Evolutionary conservation across 2,797 vertebrate species (phyloP), one percentile per base, ranked within the genome.

Genomic region (Falco novaeseelandiae): DNA sequence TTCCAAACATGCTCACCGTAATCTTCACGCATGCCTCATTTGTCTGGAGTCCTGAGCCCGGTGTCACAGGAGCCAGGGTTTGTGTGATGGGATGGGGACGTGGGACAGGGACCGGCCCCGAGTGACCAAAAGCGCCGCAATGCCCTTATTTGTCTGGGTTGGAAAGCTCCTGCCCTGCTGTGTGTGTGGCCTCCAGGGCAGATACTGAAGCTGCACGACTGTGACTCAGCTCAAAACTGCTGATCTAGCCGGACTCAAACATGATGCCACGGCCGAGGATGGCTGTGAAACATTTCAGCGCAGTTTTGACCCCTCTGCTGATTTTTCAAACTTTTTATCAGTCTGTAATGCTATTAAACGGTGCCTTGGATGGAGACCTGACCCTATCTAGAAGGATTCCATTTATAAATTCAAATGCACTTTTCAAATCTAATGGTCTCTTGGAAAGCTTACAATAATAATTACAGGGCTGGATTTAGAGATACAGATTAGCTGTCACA

Each of bases 341-440:
- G 44, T 9, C 90, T 2, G 3, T 40, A 25, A 82, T 30, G 62
- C 73, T 74, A 30, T 87, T 52, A 72, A 82, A 18, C 3, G 27
- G 3, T 2, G 48, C 48, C 78, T 63, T 0, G 3, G 82, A 57
- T 29, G 40, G 9, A 93, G 85, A 80, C 30, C 82, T 80, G 80
- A 84, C 86, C 88, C 34, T 20, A 18, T 8, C 23, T 22, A 18
- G 65, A 40, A 15, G 25, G n/a, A 10, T 44, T 92, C 59, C 16
- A 8, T 36, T 86, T 88, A 84, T 48, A 73, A 93, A 90, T 73
- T 84, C 73, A 93, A 52, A 93, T 96, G 90, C 65, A 5, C 59
- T 84, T 84, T 36, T 34, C 63, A 26, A 34, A 89, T 25, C 48
- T 26, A 73, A 51, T 34, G 73, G 36, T 30, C 46, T 81, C 66